phyloP scores from a whole-genome alignment of 2,888 invertebrate species.

The Clitarchus hookeri region DNA sequence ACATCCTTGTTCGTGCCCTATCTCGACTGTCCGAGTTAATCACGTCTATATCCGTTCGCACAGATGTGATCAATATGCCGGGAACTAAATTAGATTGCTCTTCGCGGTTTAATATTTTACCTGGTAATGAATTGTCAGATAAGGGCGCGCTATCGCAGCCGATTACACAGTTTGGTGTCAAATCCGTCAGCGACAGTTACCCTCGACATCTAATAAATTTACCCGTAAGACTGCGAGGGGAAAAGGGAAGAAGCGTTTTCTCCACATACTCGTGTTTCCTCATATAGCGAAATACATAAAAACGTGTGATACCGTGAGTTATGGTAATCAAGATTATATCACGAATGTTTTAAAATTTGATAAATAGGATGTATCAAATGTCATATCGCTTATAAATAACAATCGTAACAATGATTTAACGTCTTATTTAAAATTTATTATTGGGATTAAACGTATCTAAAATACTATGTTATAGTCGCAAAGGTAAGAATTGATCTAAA shows the following conservation, averaged over 20 bases:
- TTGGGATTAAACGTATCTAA: too few species aligned
- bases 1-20: background rate
- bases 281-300: background rate
- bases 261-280: background rate
- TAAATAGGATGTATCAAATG: too few species aligned
- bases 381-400: too few species aligned
- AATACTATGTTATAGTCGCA: too few species aligned
- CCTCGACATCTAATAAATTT: background rate
- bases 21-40: background rate
- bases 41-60: background rate
- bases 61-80: conserved; percentile 7
- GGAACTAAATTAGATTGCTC: background rate
- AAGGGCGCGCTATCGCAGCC: background rate
- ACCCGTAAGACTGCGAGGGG: background rate
- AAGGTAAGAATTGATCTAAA: too few species aligned
- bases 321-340: too few species aligned
- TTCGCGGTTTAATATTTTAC: background rate
- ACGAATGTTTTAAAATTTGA: too few species aligned
- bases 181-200: background rate
- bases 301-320: too few species aligned
- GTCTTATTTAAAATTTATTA: too few species aligned
- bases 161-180: background rate
- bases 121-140: background rate
- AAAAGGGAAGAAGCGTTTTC: background rate
- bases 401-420: too few species aligned